Evolutionary conservation across 2,113 vertebrate species (phyloP).

Genomic region (Megaceryle maxima): DNA sequence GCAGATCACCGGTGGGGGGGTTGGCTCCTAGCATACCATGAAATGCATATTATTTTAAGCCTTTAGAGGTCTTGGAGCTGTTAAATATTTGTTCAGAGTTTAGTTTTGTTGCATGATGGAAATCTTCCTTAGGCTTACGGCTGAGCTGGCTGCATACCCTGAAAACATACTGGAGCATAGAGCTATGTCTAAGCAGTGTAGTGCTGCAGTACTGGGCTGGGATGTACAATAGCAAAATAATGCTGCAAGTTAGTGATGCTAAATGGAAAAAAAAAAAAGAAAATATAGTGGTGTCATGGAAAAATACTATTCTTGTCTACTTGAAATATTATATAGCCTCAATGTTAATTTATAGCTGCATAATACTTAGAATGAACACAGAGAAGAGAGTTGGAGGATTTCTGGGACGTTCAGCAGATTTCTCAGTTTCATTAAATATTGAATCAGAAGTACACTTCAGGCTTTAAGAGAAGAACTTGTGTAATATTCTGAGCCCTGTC

Average conservation of each 20-base stretch:
- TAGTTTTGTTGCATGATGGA: slow-evolving; percentile 40
- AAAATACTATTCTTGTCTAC: slow-evolving; percentile 26
- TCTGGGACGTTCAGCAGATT: slow-evolving; percentile 40
- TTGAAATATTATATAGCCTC: slow-evolving; percentile 27
- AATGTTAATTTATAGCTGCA: slow-evolving; percentile 22
- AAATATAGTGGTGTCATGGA: background rate
- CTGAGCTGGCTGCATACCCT: slow-evolving; percentile 51
- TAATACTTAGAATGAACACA: slow-evolving; percentile 23
- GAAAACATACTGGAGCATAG: slow-evolving; percentile 37
- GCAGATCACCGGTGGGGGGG: background rate
- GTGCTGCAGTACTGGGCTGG: slow-evolving; percentile 18
- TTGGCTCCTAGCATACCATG: background rate
- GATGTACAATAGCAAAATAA: background rate
- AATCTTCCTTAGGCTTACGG: slow-evolving; percentile 27
- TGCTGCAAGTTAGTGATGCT: slow-evolving; percentile 25
- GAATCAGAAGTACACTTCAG: slow-evolving; percentile 43
- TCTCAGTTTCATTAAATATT: slow-evolving; percentile 50
- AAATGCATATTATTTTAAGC: slow-evolving; percentile 32
- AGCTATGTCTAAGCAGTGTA: background rate
- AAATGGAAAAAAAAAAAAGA: background rate
- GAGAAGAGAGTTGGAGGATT: background rate
- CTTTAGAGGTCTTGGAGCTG: slow-evolving; percentile 35
- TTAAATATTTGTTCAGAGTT: slow-evolving; percentile 46
- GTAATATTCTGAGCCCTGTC: background rate
- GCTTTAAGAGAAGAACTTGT: background rate